Evolutionary conservation across 2,113 vertebrate species (phyloP).

Genomic region (Leptobrachium leishanense): DNA sequence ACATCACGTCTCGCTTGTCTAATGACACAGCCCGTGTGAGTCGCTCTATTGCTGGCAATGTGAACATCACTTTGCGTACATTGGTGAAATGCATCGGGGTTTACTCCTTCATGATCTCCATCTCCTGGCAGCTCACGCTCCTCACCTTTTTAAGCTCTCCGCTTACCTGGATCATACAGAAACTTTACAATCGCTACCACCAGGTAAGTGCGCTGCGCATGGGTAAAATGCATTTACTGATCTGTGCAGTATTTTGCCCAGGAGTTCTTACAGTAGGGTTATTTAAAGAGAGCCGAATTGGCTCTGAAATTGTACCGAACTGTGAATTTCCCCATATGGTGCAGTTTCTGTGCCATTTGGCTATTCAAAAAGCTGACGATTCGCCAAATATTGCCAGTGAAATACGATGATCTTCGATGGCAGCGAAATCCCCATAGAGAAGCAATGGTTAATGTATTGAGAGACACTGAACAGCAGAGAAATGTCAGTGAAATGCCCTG

Average conservation of each 20-base stretch:
- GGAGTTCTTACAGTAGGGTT: background rate
- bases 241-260: background rate
- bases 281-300: background rate
- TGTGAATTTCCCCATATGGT: too few species aligned
- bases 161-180: conserved; percentile 61
- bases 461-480: too few species aligned
- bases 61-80: conserved; percentile 76
- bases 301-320: background rate
- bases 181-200: conserved; percentile 66
- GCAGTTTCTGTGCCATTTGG: too few species aligned
- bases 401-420: too few species aligned
- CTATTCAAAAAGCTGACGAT: too few species aligned
- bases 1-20: conserved; percentile 73
- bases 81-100: conserved; percentile 72
- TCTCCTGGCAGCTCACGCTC: conserved; percentile 78
- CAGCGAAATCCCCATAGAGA: too few species aligned
- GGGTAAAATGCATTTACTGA: background rate
- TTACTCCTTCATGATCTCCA: conserved; percentile 70
- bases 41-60: conserved; percentile 69
- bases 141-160: conserved; percentile 73
- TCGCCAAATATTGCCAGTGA: too few species aligned
- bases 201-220: conserved; percentile 64
- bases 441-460: too few species aligned
- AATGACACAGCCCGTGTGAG: conserved; percentile 73
- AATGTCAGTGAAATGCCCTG: too few species aligned